Percentiles rank a stretch among this genome's conserved stretches.
Evolutionary conservation across 2,888 invertebrate genomes (phyloP).

Genomic region (Pristionchus fissidentatus): DNA sequence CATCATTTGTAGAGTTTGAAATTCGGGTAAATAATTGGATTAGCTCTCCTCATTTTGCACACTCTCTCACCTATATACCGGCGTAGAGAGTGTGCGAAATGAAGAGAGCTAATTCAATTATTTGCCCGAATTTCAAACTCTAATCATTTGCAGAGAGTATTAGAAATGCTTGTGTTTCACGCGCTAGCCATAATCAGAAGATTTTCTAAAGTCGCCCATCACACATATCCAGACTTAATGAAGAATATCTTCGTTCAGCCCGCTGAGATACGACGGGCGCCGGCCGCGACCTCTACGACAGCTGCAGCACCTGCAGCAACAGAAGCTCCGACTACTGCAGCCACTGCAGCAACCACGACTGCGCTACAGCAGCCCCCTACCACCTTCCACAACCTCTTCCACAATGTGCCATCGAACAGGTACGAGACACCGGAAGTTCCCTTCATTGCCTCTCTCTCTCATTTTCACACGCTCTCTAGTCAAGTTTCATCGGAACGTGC

Average conservation of each 20-base stretch:
- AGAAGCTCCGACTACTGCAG: background rate
- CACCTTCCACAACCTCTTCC: conserved; percentile 19
- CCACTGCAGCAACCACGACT: background rate
- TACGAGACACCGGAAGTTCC: background rate
- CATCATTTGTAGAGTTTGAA: no score
- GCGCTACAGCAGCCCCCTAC: no score
- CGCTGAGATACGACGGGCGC: background rate
- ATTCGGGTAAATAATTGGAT: no score
- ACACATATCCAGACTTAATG: background rate
- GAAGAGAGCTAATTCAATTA: no score
- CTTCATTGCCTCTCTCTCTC: no score
- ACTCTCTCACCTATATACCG: no score
- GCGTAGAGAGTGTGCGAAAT: no score
- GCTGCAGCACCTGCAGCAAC: background rate
- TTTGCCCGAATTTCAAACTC: no score
- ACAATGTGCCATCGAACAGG: conserved; percentile 29
- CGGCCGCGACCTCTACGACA: background rate
- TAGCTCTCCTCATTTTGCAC: no score
- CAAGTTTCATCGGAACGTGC: background rate
- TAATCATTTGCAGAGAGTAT: no score
- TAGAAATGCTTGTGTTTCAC: background rate
- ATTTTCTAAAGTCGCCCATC: background rate
- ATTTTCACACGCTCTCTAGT: background rate
- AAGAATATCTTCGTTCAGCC: background rate
- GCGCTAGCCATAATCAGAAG: background rate